Evolutionary conservation across 2,113 vertebrate genomes (phyloP).

Genomic region (Diphyllodes magnificus): DNA sequence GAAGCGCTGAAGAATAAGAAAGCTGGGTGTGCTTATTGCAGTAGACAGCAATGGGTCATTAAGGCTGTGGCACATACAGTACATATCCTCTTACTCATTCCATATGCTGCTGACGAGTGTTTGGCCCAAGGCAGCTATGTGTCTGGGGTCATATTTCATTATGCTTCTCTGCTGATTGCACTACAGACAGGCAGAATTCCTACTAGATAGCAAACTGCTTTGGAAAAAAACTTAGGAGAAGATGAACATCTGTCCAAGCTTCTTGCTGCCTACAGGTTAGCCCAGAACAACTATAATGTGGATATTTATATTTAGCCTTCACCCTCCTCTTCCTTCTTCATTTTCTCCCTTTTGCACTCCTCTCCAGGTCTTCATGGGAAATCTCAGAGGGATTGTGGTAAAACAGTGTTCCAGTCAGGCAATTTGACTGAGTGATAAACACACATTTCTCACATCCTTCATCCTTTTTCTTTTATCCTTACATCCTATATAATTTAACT

Average conservation of each 20-base stretch:
- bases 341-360: not conserved
- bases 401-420: not conserved
- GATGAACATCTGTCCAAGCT: not conserved
- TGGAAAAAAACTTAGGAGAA: not conserved
- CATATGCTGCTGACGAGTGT: not conserved
- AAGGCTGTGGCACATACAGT: not conserved
- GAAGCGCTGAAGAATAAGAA: not conserved
- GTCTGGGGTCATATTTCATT: not conserved
- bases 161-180: not conserved
- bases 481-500: not conserved
- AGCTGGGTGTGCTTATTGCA: not conserved
- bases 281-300: not conserved
- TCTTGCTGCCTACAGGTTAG: not conserved
- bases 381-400: not conserved
- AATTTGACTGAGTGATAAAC: not conserved
- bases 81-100: not conserved
- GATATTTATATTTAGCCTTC: not conserved
- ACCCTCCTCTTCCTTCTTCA: not conserved
- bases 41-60: not conserved
- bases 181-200: not conserved
- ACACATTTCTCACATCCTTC: not conserved
- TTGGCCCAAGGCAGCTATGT: not conserved
- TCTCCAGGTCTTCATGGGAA: not conserved
- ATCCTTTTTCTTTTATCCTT: too few species aligned
- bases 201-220: not conserved